Evolutionary conservation across 2,888 invertebrate species (phyloP).

Genomic region (Agonopterix heracliana): DNA sequence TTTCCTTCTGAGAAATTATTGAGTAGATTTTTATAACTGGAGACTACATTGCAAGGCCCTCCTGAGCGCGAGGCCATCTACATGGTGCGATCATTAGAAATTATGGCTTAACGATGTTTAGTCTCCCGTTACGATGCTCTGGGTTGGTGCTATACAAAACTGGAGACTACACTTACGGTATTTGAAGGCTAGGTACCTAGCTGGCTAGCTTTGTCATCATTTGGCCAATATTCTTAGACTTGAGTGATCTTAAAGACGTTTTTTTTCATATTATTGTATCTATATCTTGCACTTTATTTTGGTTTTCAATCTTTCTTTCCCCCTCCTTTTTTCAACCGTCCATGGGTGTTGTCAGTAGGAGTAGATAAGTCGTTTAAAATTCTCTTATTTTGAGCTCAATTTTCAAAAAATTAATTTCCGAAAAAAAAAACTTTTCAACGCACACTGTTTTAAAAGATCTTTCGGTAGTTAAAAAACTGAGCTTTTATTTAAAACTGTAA

Average conservation of each 20-base stretch:
- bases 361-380: slow-evolving; percentile 23
- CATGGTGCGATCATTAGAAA: too few species aligned
- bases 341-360: slow-evolving; percentile 64
- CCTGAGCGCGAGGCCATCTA: too few species aligned
- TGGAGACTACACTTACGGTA: too few species aligned
- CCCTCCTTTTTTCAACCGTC: slow-evolving; percentile 61
- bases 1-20: too few species aligned
- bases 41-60: too few species aligned
- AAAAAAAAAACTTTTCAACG: slow-evolving; percentile 19
- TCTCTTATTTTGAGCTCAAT: not conserved
- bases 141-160: too few species aligned
- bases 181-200: too few species aligned
- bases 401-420: not conserved
- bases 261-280: slow-evolving; percentile 9
- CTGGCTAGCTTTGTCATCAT: too few species aligned
- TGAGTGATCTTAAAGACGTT: slow-evolving; percentile 2
- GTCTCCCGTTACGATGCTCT: too few species aligned
- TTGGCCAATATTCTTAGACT: too few species aligned
- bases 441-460: slow-evolving; percentile 23
- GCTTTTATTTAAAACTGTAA: slow-evolving; percentile 33
- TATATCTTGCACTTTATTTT: not conserved
- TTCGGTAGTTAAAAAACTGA: slow-evolving; percentile 25
- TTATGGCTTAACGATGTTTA: too few species aligned
- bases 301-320: slow-evolving; percentile 7
- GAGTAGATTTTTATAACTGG: too few species aligned